phyloP scores from a whole-genome alignment of 2,797 vertebrate genomes.

The Anabacerthia variegaticeps region DNA sequence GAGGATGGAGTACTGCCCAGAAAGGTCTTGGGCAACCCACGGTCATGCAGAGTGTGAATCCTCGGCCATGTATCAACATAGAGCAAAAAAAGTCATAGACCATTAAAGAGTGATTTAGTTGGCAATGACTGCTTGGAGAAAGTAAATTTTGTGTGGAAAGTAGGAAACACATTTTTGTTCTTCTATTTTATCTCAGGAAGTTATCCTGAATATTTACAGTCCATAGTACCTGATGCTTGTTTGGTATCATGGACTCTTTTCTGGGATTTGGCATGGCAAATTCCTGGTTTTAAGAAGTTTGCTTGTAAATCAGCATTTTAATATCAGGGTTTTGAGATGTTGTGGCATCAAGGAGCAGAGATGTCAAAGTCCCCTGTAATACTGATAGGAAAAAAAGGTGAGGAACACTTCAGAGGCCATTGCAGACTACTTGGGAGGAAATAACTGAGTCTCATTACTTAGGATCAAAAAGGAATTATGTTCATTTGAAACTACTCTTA shows the following conservation, averaged over 20 bases:
- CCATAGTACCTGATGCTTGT: neutral
- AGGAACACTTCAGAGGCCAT: neutral
- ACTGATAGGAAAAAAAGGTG: neutral
- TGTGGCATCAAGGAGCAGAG: neutral
- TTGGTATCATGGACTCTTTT: neutral
- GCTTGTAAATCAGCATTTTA: neutral
- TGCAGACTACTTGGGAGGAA: neutral
- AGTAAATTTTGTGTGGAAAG: neutral
- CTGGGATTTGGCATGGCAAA: neutral
- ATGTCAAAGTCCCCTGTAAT: neutral
- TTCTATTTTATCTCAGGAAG: neutral
- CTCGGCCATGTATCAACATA: neutral
- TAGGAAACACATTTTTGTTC: neutral
- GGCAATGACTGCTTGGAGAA: neutral
- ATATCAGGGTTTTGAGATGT: neutral
- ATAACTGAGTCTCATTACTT: neutral
- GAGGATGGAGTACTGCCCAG: neutral
- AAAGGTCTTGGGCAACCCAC: neutral
- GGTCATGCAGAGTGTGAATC: neutral
- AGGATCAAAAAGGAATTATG: neutral
- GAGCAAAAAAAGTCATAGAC: neutral
- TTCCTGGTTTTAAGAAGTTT: neutral
- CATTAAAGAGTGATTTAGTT: neutral
- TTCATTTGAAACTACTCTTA: neutral
- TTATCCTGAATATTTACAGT: neutral